These are phyloP conservation scores for Bradysia coprophila DNA, from an alignment of 1,140 invertebrate genomes.

Conservation along the genomic window DNA sequence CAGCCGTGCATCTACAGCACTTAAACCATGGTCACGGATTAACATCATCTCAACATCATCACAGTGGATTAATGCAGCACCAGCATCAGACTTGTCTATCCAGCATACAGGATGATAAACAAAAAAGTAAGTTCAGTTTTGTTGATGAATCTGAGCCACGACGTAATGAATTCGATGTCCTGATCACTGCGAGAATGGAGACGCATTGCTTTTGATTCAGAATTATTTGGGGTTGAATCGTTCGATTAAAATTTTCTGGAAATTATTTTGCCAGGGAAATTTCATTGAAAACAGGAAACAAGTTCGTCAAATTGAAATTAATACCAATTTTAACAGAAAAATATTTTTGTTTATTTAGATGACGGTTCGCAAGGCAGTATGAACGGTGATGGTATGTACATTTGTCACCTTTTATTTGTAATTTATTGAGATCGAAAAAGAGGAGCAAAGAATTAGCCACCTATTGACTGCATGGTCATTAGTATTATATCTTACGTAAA, in stretches of 20 bases:
- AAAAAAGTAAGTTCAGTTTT: constrained; percentile 11
- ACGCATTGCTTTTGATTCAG: background rate
- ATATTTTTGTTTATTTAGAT: constrained; percentile 9
- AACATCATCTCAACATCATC: constrained; percentile 9
- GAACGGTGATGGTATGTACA: constrained; percentile 17
- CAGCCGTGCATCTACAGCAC: constrained; percentile 12
- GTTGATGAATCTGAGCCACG: background rate
- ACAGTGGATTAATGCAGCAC: constrained; percentile 2
- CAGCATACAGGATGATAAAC: constrained; percentile 11
- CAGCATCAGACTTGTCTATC: constrained; percentile 8
- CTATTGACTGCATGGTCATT: no score
- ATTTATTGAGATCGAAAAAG: background rate
- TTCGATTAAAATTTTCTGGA: no score
- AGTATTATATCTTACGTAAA: no score
- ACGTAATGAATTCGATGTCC: background rate
- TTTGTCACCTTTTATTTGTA: background rate
- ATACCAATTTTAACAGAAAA: background rate
- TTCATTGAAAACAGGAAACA: no score
- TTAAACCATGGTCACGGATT: constrained; percentile 11
- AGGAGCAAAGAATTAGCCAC: no score
- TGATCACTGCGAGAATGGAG: background rate
- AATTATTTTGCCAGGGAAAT: no score
- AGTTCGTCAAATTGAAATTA: background rate
- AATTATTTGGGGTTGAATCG: background rate
- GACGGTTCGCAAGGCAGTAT: constrained; percentile 21